Conservation (phyloP, 2,113 vertebrate species). For the Bubo blakistoni region DNA sequence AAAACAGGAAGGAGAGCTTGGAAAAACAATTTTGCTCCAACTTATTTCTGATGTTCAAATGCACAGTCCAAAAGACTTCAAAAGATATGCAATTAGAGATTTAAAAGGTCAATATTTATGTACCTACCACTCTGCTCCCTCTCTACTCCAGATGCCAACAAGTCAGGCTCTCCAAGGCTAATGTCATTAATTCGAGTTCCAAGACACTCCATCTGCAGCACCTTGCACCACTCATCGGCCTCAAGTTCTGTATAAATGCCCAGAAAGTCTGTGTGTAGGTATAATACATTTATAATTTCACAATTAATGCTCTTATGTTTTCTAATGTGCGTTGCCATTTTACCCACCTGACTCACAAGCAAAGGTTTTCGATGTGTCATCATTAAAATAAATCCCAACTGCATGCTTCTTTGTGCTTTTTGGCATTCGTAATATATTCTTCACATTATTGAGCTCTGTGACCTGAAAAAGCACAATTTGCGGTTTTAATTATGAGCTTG, state of each 20-base stretch:
- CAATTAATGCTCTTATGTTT: background rate
- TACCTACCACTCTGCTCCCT: conserved; percentile 83
- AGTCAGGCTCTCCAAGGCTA: conserved; percentile 81
- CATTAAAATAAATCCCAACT: conserved; percentile 76
- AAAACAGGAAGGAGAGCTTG: background rate
- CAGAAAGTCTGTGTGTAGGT: conserved; percentile 26
- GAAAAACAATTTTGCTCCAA: background rate
- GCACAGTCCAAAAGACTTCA: background rate
- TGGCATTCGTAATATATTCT: conserved; percentile 71
- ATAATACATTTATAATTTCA: background rate
- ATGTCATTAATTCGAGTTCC: conserved; percentile 75
- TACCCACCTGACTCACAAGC: conserved; percentile 84
- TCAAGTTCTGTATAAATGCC: conserved; percentile 75
- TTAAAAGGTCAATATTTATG: background rate
- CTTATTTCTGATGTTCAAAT: background rate
- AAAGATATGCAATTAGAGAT: background rate
- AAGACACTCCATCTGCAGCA: conserved; percentile 80
- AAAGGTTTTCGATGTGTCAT: conserved; percentile 82
- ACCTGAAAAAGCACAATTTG: conserved; percentile 66
- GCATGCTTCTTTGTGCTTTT: conserved; percentile 82
- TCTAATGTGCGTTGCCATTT: too few species aligned
- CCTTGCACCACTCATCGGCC: conserved; percentile 85
- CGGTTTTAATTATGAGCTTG: background rate
- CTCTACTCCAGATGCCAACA: conserved; percentile 80
- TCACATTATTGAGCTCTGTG: conserved; percentile 82